Base-by-base conservation (phyloP, 1,140 invertebrate species). In the Brachionus plicatilis region DNA sequence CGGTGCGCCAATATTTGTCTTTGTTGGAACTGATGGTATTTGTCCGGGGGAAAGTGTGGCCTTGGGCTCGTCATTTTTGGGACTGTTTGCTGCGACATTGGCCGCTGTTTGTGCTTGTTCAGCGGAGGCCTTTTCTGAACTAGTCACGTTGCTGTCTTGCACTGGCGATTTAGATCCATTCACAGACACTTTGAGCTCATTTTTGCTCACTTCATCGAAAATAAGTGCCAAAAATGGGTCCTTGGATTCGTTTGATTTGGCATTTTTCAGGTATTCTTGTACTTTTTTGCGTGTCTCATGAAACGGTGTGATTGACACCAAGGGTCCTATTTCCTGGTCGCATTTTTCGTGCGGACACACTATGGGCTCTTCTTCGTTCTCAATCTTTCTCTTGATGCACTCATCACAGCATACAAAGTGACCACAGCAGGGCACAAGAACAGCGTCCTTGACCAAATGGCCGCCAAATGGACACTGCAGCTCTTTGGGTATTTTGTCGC, bases 401-500 rank as follows among this genome's bases (percentile, higher is more conserved):
- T 82, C 79, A 27, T 82, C 79, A 27, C 79, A 82, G 41, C 79
- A 82, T 29, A 82, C 79, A 68, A 82, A 82, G 17, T 82, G 53
- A 14, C 79, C 79, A 82, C 79, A 82, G 17, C 79, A 82, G 0
- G 79, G 79, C 14, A 82, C 79, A 27, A 82, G 53, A n/a, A 82
- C 79, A 11, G 79, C 79, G 27, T 82, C 79, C 65, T 82, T 82
- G 24, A 82, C n/a, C 20, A 82, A 60, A 68, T 82, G 79, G 9
- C 37, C 37, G 9, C 79, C 79, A 65, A 43, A 82, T 20, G 79
- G 79, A 82, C 79, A 82, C 41, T 82, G 33, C 5, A 82, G 7
- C 9, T 82, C 79, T 41, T 43, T 47, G 14, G 79, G 79, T 37
- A 82, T 66, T 20, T 82, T 53, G 14, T 82, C 33, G 6, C 37